Percentiles rank a stretch among this genome's conserved stretches.
Conservation (phyloP, 2,797 vertebrate species). For the Lithobates pipiens region DNA sequence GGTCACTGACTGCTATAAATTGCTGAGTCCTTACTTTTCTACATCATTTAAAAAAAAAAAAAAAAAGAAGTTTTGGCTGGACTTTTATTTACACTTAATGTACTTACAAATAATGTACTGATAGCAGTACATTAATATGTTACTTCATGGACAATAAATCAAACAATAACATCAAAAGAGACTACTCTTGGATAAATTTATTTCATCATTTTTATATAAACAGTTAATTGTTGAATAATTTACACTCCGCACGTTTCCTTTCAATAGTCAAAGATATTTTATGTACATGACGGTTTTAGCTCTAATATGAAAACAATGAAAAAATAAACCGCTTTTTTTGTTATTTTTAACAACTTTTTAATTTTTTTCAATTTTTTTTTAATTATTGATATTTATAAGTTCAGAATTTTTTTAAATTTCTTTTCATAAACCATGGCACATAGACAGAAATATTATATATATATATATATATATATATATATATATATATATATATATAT, state of each 20-base stretch:
- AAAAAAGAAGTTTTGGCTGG: too few relatives aligned
- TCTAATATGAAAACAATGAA: constrained; percentile 89
- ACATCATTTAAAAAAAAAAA: too few relatives aligned
- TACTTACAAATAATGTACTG: too few relatives aligned
- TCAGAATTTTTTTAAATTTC: constrained; percentile 69
- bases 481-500: constrained; percentile 66
- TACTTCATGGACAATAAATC: too few relatives aligned
- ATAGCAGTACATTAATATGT: too few relatives aligned
- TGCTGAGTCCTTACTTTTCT: too few relatives aligned
- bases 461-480: too few relatives aligned
- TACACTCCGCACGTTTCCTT: constrained; percentile 91
- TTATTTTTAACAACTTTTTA: constrained; percentile 67
- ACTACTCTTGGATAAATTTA: constrained; percentile 87
- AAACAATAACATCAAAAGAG: not conserved
- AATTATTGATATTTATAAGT: constrained; percentile 72
- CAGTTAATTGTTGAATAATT: constrained; percentile 95
- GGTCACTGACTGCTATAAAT: too few relatives aligned
- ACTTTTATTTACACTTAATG: too few relatives aligned
- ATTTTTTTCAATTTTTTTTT: constrained; percentile 60
- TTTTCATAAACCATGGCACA: constrained; percentile 78
- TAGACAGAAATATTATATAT: too few relatives aligned
- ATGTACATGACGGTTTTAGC: constrained; percentile 90
- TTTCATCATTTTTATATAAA: constrained; percentile 96
- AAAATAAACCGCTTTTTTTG: constrained; percentile 82
- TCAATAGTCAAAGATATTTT: constrained; percentile 82